Percentiles rank a stretch among this genome's conserved stretches.
Evolutionary conservation across 2,888 invertebrate species (phyloP).

Genomic region (Eristalis arbustorum): DNA sequence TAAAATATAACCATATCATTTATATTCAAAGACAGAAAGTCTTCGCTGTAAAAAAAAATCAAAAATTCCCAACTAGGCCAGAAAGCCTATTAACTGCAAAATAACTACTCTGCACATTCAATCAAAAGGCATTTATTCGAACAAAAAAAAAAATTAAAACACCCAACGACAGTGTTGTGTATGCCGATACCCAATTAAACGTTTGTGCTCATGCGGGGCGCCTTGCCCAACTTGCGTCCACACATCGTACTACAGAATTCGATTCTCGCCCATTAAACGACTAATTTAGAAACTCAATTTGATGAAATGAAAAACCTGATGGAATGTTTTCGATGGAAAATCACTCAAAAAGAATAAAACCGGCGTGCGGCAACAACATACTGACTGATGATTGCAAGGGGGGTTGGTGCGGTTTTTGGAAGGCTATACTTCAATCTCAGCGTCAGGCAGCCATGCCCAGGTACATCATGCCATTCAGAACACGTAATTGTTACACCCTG

Average conservation of each 20-base stretch:
- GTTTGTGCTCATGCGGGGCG: conserved; percentile 8
- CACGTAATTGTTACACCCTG: conserved; percentile 71
- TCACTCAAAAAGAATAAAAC: conserved; percentile 47
- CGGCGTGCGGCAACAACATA: not conserved
- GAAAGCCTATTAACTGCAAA: conserved; percentile 14
- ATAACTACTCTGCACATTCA: conserved; percentile 7
- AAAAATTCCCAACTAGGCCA: conserved; percentile 38
- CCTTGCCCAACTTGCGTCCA: not conserved
- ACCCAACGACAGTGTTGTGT: conserved; percentile 24
- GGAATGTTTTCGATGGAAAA: conserved; percentile 53
- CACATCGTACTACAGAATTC: not conserved
- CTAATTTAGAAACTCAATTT: conserved; percentile 64
- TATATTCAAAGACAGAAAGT: not conserved
- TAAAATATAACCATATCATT: not conserved
- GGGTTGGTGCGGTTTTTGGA: not conserved
- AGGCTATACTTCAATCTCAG: not conserved
- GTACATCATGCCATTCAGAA: conserved; percentile 65
- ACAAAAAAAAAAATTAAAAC: conserved; percentile 15
- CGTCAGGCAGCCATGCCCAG: conserved; percentile 47
- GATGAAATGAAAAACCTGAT: conserved; percentile 52
- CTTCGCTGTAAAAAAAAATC: conserved; percentile 11
- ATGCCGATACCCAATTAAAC: conserved; percentile 36
- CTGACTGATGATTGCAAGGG: not conserved
- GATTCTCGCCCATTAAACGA: conserved; percentile 44
- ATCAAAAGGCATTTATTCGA: conserved; percentile 23